Evolutionary conservation across 2,888 invertebrate genomes (phyloP).

Genomic region (Chloroclystis v-ata): DNA sequence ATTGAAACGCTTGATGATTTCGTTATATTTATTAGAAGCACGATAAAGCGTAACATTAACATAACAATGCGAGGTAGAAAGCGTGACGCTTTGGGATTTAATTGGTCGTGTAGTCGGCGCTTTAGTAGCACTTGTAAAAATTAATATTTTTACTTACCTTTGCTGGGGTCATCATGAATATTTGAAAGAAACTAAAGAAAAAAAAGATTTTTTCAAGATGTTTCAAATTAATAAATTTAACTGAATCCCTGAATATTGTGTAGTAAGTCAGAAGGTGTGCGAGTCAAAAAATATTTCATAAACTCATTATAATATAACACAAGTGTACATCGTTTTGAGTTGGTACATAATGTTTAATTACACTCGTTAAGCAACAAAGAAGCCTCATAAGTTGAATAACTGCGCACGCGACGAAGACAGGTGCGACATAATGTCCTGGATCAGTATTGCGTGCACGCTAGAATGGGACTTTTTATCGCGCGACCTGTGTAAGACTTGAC

Average conservation of each 20-base stretch:
- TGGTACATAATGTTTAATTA: too few species aligned
- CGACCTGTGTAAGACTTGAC: conserved; percentile 26
- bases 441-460: conserved; percentile 32
- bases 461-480: conserved; percentile 38
- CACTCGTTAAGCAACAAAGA: neutral
- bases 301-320: too few species aligned
- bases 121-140: conserved; percentile 12
- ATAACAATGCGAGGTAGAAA: conserved; percentile 57
- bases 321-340: too few species aligned
- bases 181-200: too few species aligned
- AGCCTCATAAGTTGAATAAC: conserved; percentile 21
- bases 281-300: too few species aligned
- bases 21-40: conserved; percentile 43
- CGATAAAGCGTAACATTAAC: conserved; percentile 43
- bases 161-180: too few species aligned
- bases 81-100: conserved; percentile 48
- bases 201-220: too few species aligned
- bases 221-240: too few species aligned
- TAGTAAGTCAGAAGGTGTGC: too few species aligned
- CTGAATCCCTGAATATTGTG: too few species aligned
- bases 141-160: neutral
- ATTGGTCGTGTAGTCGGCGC: conserved; percentile 28
- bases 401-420: conserved; percentile 46
- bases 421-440: conserved; percentile 31
- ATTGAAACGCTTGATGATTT: conserved; percentile 43